Base-by-base conservation (phyloP, 37 sponge, comb jelly and placozoan species). In the Halisarca cf. caerulea region DNA sequence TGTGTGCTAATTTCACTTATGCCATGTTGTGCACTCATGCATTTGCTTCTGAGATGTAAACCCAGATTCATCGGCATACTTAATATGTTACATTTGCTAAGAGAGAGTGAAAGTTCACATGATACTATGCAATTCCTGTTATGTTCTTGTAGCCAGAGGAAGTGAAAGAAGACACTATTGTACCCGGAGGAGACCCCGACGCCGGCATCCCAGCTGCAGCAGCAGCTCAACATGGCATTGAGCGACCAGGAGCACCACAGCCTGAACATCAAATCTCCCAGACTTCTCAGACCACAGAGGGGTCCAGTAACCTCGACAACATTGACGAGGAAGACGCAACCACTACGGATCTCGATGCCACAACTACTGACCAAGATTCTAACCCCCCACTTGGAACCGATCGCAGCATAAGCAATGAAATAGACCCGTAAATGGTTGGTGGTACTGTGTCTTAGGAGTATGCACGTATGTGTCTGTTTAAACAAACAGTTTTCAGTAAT, bases 171-270 rank as follows among this genome's bases (percentile, higher is more conserved):
- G 71, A 27, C 33, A 64, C 58, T 54, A 90, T 90, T 14, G 21
- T 86, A 0, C 87, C 91, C 30, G 91, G 91, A 38, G 91, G 91
- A 25, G 91, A 90, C 80, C 91, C 91, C 20, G 91, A 90, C 79
- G 87, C 87, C 62, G 91, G 91, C 20, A 86, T 83, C 72, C 91
- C 91, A 20, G 87, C 80, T 0, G 80, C 82, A 0, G 80, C 82
- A 27, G 91, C 87, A 0, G 78, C 64, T 25, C 66, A 77, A 9
- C 91, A 90, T 44, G 91, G 87, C 70, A 83, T 70, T 0, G 84
- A 90, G 62, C 59, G 84, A 59, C 83, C 78, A 8, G 68, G 28
- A 3, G 42, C 41, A 9, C 51, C 27, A 0, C 39, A 64, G 51
- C 28, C 59, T 18, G 42, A 82, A 60, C 64, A 80, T 5, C 57